Evolutionary conservation across 2,888 invertebrate species (phyloP).

Genomic region (Phaonia tiefii): DNA sequence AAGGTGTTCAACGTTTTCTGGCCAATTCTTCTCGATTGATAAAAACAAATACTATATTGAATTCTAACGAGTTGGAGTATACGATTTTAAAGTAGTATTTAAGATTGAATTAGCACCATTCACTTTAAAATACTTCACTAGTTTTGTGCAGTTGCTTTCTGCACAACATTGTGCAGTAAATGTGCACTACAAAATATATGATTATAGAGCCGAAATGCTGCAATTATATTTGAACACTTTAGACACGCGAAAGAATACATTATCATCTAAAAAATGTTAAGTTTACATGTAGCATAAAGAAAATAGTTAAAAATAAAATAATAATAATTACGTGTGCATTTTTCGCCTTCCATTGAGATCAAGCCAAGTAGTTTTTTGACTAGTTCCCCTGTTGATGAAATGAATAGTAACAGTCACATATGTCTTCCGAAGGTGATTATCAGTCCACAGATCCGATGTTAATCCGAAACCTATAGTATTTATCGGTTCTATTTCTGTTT

Average conservation of each 20-base stretch:
- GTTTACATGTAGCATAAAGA: constrained; percentile 35
- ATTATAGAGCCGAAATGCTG: constrained; percentile 38
- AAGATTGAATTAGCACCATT: constrained; percentile 50
- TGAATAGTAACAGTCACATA: not conserved
- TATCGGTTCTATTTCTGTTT: not conserved
- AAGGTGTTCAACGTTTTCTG: constrained; percentile 15
- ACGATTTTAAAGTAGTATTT: constrained; percentile 43
- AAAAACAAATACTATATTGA: constrained; percentile 39
- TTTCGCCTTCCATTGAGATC: not conserved
- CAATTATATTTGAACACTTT: constrained; percentile 51
- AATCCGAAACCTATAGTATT: not conserved
- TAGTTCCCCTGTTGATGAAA: not conserved
- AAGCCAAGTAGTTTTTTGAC: not conserved
- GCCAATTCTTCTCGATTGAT: constrained; percentile 50
- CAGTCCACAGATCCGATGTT: not conserved
- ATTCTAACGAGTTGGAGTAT: constrained; percentile 52
- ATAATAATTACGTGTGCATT: not conserved
- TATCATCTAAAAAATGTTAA: constrained; percentile 41
- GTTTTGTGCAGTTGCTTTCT: constrained; percentile 56
- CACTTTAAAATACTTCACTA: constrained; percentile 62
- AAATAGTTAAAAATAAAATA: not conserved
- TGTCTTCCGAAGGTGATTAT: not conserved
- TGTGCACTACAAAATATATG: constrained; percentile 55
- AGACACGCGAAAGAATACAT: constrained; percentile 34
- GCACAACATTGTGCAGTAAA: constrained; percentile 46